Evolutionary conservation across 2,113 vertebrate species (phyloP), one percentile per base, ranked within the genome.

Genomic region (Pelodiscus sinensis): DNA sequence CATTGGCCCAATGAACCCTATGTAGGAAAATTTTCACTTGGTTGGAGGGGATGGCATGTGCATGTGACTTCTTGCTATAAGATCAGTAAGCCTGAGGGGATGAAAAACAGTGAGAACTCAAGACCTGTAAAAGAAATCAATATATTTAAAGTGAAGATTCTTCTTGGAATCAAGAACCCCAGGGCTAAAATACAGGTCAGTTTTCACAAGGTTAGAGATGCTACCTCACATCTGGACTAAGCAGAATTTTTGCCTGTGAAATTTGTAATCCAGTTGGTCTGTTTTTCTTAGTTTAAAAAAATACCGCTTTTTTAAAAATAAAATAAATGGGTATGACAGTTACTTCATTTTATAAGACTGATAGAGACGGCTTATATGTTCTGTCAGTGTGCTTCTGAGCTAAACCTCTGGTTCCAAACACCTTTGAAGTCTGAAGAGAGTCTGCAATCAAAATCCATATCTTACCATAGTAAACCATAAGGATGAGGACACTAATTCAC

Each of bases 171-270:
- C 92, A 86, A 96, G 92, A 96, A 96, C 92, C 96, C 96, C 58
- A 89, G 95, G 96, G 97, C 95, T 94, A 96, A 96, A 93, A 95
- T 95, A 94, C 79, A 95, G 93, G 97, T 96, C 96, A 96, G 88
- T 96, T 97, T 96, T 95, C 95, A 92, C 87, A 96, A 95, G 94
- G 96, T 96, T 96, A 95, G 95, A 95, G 94, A 93, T 96, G 96
- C 97, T 94, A 94, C 93, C 0, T 10, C 93, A 91, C 93, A 95
- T 97, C 88, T 96, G 92, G 81, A 56, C 77, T 56, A 84, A 88
- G 58, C 21, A 71, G 94, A 27, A 54, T 95, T 95, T 91, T 93
- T 86, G 89, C 54, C 54, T 92, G 60, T 84, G 86, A 91, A 96
- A 91, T 92, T 95, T 88, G 79, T 87, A 56, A 81, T 92, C 78